Conservation (phyloP, 2,797 vertebrate species). For the Squalus acanthias region DNA sequence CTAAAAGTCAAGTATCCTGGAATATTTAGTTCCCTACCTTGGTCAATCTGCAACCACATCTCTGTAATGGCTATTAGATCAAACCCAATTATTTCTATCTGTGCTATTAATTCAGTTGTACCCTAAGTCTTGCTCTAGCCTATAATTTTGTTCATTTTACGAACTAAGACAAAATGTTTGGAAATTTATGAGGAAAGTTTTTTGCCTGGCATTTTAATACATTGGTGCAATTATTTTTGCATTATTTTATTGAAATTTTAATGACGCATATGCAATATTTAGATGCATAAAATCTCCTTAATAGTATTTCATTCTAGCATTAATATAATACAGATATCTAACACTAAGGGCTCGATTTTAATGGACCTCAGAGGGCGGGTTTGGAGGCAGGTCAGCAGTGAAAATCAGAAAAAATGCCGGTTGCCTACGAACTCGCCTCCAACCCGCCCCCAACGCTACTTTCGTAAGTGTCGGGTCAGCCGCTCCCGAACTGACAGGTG, state of each 20-base stretch:
- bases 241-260: slow-evolving; percentile 25
- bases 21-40: too few species aligned
- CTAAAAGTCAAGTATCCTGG: too few species aligned
- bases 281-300: slow-evolving; percentile 10
- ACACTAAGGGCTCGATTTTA: neutral
- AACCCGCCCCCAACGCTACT: too few species aligned
- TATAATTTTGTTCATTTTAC: neutral
- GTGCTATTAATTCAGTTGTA: neutral
- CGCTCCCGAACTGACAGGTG: too few species aligned
- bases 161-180: neutral
- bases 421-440: too few species aligned
- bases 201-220: slow-evolving; percentile 4
- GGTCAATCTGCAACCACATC: too few species aligned
- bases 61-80: too few species aligned
- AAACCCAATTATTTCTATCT: neutral
- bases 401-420: too few species aligned
- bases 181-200: neutral
- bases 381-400: too few species aligned
- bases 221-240: neutral
- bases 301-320: neutral
- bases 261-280: slow-evolving; percentile 19
- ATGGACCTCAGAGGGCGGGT: too few species aligned
- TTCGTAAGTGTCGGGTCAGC: too few species aligned
- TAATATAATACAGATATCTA: neutral
- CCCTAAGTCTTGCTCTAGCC: neutral